A percentile compares a stretch with the other conserved stretches of the same genome.
Conservation (phyloP, 2,797 vertebrate genomes). For the Chromis chromis region DNA sequence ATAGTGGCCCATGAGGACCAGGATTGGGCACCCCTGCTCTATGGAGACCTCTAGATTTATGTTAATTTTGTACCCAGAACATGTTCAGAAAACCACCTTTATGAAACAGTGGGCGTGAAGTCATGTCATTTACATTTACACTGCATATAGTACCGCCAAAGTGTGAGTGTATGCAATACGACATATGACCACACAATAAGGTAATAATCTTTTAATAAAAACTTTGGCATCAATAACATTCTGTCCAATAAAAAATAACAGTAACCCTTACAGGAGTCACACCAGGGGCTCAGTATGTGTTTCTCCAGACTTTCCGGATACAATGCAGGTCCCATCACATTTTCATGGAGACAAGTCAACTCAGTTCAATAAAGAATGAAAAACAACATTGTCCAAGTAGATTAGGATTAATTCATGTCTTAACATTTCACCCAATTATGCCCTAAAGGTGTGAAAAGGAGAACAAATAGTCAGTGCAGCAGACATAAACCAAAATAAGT, state of each 20-base stretch:
- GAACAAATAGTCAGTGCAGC: constrained; percentile 68
- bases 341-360: constrained; percentile 19
- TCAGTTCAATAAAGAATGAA: constrained; percentile 32
- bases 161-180: constrained; percentile 5
- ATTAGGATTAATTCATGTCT: constrained; percentile 17
- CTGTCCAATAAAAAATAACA: constrained; percentile 72
- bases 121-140: background rate
- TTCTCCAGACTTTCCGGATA: constrained; percentile 50
- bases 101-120: background rate
- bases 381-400: constrained; percentile 18
- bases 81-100: background rate
- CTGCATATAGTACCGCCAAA: constrained; percentile 7
- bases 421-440: constrained; percentile 45
- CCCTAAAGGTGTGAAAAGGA: constrained; percentile 4
- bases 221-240: constrained; percentile 84
- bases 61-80: background rate
- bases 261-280: constrained; percentile 43
- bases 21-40: too few species aligned
- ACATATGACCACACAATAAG: constrained; percentile 36
- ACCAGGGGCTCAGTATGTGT: constrained; percentile 36
- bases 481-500: constrained; percentile 59
- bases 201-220: constrained; percentile 85
- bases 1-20: too few species aligned
- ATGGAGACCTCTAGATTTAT: too few species aligned
- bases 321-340: constrained; percentile 38